Evolutionary conservation across 92 coral and sea anemone genomes (phyloP).

Genomic region (Desmophyllum pertusum): DNA sequence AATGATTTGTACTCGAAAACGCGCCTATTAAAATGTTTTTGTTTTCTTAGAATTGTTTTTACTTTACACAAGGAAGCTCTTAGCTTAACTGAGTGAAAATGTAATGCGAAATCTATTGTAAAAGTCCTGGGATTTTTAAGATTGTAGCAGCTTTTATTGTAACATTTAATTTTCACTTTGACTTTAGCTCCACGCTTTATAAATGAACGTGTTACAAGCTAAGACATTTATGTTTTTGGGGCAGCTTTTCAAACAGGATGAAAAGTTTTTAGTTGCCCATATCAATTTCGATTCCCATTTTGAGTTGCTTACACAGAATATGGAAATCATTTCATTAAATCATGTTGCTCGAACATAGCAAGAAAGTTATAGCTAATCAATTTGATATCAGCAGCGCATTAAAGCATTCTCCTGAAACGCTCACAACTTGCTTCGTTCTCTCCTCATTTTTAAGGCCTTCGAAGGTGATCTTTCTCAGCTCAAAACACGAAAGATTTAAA

Average conservation of each 20-base stretch:
- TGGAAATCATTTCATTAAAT: not conserved
- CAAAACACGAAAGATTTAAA: not conserved
- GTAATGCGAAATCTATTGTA: not conserved
- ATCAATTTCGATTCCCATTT: no score
- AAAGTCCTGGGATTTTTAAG: not conserved
- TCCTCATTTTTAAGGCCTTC: not conserved
- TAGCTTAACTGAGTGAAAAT: not conserved
- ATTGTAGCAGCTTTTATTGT: not conserved
- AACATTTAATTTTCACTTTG: not conserved
- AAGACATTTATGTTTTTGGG: not conserved
- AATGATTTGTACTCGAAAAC: not conserved
- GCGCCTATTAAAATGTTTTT: not conserved
- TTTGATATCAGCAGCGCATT: not conserved
- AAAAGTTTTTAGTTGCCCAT: no score
- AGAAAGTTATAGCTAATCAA: not conserved
- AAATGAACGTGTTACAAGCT: not conserved
- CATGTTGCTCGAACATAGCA: not conserved
- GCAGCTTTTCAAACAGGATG: not conserved
- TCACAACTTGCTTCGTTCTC: not conserved
- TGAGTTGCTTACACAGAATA: not conserved
- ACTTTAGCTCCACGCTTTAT: not conserved
- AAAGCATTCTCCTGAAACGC: not conserved
- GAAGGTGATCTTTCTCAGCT: not conserved
- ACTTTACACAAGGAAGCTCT: not conserved
- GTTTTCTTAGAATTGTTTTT: not conserved